Evolutionary conservation across 2,797 vertebrate genomes (phyloP).

Genomic region (Urocyon cinereoargenteus): DNA sequence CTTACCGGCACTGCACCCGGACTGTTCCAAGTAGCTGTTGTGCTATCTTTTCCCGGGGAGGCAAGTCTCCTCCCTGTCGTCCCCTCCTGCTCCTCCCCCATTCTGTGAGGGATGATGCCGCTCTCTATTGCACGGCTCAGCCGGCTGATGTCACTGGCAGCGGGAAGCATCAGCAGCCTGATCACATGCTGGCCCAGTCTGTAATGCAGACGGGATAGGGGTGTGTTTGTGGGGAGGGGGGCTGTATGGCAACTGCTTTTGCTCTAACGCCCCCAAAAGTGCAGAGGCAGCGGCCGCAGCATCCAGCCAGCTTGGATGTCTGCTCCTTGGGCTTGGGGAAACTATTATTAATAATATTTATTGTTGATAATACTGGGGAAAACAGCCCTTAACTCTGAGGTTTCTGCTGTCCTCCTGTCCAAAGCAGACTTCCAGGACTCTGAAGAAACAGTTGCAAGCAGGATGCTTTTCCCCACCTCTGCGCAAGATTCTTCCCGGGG

Average conservation of each 20-base stretch:
- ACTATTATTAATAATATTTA: conserved; percentile 80
- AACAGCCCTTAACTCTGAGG: conserved; percentile 84
- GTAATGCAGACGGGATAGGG: conserved; percentile 94
- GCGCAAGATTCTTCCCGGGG: conserved; percentile 94
- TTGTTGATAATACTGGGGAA: conserved; percentile 59
- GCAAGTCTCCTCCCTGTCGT: conserved; percentile 86
- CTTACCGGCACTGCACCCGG: conserved; percentile 78
- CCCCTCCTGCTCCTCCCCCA: conserved; percentile 86
- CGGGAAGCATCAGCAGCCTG: conserved; percentile 97
- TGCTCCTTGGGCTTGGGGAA: conserved; percentile 79
- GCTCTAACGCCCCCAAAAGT: conserved; percentile 87
- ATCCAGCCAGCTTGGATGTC: conserved; percentile 66
- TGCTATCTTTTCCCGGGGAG: conserved; percentile 86
- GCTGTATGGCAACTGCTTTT: conserved; percentile 91
- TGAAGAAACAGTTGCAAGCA: conserved; percentile 94
- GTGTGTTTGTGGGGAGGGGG: conserved; percentile 86
- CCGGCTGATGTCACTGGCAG: conserved; percentile 97
- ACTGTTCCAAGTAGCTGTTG: conserved; percentile 81
- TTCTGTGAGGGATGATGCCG: conserved; percentile 89
- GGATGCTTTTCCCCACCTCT: conserved; percentile 97
- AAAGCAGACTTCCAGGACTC: conserved; percentile 93
- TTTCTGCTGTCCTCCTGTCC: conserved; percentile 85
- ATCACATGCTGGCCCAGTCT: conserved; percentile 99
- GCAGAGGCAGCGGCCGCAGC: conserved; percentile 82
- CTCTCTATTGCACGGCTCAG: conserved; percentile 90